Evolutionary conservation across 2,888 invertebrate species (phyloP), one percentile per base, ranked within the genome.

Genomic region (Ctena decussata): DNA sequence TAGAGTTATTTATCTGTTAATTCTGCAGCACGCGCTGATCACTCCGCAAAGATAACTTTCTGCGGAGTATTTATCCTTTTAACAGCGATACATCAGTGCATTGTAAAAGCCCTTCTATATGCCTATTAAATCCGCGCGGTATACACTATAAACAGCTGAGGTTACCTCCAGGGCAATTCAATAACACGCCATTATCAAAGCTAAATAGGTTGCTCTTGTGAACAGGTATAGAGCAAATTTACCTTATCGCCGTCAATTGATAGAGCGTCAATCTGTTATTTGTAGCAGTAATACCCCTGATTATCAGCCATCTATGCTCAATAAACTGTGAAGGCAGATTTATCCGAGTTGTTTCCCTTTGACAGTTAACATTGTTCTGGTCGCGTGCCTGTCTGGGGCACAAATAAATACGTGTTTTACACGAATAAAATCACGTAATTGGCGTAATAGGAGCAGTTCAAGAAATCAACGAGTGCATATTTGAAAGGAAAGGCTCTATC

Each of bases 261-360:
- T 78, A 53, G 69, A 78, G 78, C 71, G 72, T 78, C 78, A 78
- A 78, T 78, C 71, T 78, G 78, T 46, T 41, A 71, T 78, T 72
- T 71, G 78, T 78, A 46, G 69, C 72, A 37, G 53, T 78, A 78
- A 49, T 71, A 78, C 49, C 65, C 21, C 53, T 71, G 46, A 69
- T 27, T 71, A 71, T 71, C 78, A 53, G 37, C 78, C 53, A 71
- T 71, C 77, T 77, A 41, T 35, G 60, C 77, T 41, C 77, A 39
- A 41, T 30, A 72, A 44, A 72, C 35, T 75, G 75, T 53, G 57
- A 37, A 53, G 24, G 75, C 35, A 46, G 32, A 21, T 37, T 75
- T 49, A 27, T 57, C 53, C 18, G 57, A 75, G 75, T 75, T 75
- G 75, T 37, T 57, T 75, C 75, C 75, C 75, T 75, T 75, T 37